phyloP scores from a whole-genome alignment of 2,888 invertebrate species.

The Polymixis flavicincta region DNA sequence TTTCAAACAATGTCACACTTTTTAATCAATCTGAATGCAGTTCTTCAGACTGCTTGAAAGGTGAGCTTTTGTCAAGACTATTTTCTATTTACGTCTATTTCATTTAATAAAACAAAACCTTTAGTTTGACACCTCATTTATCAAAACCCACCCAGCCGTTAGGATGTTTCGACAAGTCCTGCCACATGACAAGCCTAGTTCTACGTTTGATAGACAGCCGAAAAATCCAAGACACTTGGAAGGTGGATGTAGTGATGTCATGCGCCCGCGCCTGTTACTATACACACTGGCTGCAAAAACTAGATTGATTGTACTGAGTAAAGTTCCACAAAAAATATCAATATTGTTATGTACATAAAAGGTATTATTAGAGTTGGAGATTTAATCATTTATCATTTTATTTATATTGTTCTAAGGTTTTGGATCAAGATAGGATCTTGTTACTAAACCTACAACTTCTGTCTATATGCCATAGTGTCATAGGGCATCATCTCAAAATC shows the following conservation, averaged over 20 bases:
- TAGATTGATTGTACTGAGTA: constrained; percentile 54
- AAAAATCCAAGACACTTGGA: constrained; percentile 32
- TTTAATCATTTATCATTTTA: not conserved
- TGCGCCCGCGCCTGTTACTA: constrained; percentile 7
- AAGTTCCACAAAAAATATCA: constrained; percentile 46
- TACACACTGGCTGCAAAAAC: constrained; percentile 46
- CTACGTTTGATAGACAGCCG: constrained; percentile 33
- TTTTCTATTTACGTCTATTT: no score
- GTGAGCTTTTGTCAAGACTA: no score
- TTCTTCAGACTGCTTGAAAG: no score
- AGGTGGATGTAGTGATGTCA: constrained; percentile 53
- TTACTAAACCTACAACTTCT: not conserved
- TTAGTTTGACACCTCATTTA: no score
- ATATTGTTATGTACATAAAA: constrained; percentile 37
- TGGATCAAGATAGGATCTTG: not conserved
- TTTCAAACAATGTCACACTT: no score
- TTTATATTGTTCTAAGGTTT: constrained; percentile 1
- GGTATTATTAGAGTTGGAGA: constrained; percentile 4
- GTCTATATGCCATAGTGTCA: not conserved
- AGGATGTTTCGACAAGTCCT: not conserved
- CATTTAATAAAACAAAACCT: no score
- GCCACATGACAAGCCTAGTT: constrained; percentile 20
- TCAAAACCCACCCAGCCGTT: no score
- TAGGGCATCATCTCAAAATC: not conserved
- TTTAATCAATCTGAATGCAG: no score